phyloP scores from a whole-genome alignment of 2,113 vertebrate genomes.

The Oreochromis spilurus region DNA sequence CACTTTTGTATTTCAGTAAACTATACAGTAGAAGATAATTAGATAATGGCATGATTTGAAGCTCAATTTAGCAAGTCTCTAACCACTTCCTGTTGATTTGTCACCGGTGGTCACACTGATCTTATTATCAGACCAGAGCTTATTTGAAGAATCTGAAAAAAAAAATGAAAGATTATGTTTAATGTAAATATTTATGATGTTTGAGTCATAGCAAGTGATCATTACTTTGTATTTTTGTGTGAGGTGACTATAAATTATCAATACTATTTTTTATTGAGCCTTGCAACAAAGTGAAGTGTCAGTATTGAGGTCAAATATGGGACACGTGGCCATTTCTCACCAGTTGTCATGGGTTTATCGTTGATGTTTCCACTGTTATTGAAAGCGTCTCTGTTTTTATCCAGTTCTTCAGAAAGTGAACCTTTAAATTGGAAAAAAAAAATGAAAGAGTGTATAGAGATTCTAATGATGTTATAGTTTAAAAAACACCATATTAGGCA shows the following conservation, averaged over 20 bases:
- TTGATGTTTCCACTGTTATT: constrained; percentile 57
- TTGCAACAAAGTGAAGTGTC: not conserved
- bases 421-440: not conserved
- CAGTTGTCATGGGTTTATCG: constrained; percentile 56
- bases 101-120: not conserved
- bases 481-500: not conserved
- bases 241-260: not conserved
- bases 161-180: not conserved
- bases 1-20: not conserved
- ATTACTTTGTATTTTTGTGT: not conserved
- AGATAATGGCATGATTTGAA: not conserved
- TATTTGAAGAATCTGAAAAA: not conserved
- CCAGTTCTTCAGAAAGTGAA: constrained; percentile 52
- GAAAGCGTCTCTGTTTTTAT: constrained; percentile 70
- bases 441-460: not conserved
- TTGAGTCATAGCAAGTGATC: not conserved
- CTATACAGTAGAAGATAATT: not conserved
- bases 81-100: not conserved
- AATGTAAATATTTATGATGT: not conserved
- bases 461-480: not conserved
- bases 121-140: not conserved
- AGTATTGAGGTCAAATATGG: not conserved
- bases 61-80: not conserved
- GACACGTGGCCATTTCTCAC: constrained; percentile 53
- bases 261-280: not conserved